phyloP scores from a whole-genome alignment of 2,888 invertebrate genomes.

The Heteropelma amictum region DNA sequence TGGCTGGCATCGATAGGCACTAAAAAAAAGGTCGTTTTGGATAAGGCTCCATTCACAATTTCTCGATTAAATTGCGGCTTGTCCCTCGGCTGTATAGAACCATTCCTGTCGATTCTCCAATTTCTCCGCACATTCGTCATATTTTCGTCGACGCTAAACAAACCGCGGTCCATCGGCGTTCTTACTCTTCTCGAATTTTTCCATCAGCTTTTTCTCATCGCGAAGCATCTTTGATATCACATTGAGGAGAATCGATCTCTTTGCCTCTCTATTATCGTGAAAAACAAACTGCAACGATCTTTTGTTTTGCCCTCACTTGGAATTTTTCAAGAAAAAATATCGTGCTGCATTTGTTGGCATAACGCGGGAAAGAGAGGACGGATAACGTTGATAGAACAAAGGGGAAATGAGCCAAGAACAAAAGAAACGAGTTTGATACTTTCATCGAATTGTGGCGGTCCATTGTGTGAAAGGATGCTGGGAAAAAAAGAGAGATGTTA shows the following conservation, averaged over 20 bases:
- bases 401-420: slow-evolving; percentile 1
- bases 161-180: not conserved
- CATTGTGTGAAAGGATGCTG: slow-evolving; percentile 34
- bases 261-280: no score
- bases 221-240: no score
- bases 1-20: not conserved
- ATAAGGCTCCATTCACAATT: slow-evolving; percentile 8
- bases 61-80: slow-evolving; percentile 8
- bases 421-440: slow-evolving; percentile 22
- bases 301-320: not conserved
- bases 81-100: not conserved
- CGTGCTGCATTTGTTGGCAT: no score
- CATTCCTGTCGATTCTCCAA: not conserved
- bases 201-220: no score
- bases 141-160: not conserved
- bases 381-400: slow-evolving; percentile 31
- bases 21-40: slow-evolving; percentile 16
- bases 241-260: not conserved
- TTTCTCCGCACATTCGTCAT: not conserved
- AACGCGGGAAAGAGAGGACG: no score
- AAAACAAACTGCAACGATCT: not conserved
- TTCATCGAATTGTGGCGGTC: slow-evolving; percentile 32
- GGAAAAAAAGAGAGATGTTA: not conserved
- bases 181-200: not conserved
- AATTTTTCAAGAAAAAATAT: no score